Evolutionary conservation across 1,140 invertebrate genomes (phyloP), one percentile per base, ranked within the genome.

Genomic region (Heliconius himera): DNA sequence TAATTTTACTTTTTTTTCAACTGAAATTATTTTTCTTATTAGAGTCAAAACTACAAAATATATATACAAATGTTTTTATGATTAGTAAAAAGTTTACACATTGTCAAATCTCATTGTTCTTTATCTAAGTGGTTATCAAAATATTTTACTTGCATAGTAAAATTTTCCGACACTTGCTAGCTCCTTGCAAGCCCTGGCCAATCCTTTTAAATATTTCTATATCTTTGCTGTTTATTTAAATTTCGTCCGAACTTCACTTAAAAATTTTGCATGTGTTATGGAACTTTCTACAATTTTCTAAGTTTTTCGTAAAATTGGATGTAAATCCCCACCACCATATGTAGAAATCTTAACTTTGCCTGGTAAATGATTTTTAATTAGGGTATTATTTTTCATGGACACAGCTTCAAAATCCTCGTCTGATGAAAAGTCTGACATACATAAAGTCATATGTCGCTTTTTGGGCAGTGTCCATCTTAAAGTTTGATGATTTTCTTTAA

Each of bases 41-140:
- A 83, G 90, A 89, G 85, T 90, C 85, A 90, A 89, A 90, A 93
- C 92, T 90, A 90, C 84, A 91, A 89, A 90, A 90, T 83, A 87
- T 90, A 90, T 92, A 87, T 89, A 94, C 89, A 92, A 93, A 92
- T 79, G 80, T 88, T 93, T 46, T 91, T 90, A 93, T 93, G 90
- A 94, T 90, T 93, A 93, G 90, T 90, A 94, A 90, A 91, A 87
- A 86, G 86, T 89, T 90, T 85, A 90, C 87, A 87, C 81, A 84
- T 88, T 18, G 60, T 66, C 11, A 66, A 26, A 66, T 22, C 2
- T 66, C 60, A 66, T 66, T 66, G 13, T 66, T 66, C 60, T 66
- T 66, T 26, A 1, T 22, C 3, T n/a, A 26, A 66, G 60, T 26
- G 22, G 60, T 11, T 87, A 88, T 89, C 80, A 89, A 90, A 91